Conservation (phyloP, 2,113 vertebrate species). For the Lepisosteus oculatus region DNA sequence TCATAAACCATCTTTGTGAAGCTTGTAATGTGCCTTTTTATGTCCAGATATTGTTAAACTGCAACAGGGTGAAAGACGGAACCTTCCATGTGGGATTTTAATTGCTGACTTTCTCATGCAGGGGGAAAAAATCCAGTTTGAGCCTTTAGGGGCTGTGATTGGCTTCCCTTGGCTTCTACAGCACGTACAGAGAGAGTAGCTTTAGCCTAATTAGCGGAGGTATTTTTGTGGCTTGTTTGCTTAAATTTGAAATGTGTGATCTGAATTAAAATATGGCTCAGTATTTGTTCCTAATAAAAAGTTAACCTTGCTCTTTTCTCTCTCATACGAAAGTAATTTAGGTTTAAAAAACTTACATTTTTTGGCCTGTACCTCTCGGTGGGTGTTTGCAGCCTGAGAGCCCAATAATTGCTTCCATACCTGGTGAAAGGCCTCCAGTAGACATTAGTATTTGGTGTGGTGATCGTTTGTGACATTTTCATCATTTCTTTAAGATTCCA, state of each 20-base stretch:
- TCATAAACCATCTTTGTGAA: neutral
- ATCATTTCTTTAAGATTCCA: conserved; percentile 50
- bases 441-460: conserved; percentile 58
- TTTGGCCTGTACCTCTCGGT: conserved; percentile 62
- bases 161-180: conserved; percentile 22
- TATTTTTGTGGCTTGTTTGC: conserved; percentile 68
- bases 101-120: conserved; percentile 32
- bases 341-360: conserved; percentile 68
- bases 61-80: conserved; percentile 15
- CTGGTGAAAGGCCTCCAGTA: conserved; percentile 66
- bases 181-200: conserved; percentile 42
- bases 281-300: conserved; percentile 74
- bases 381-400: conserved; percentile 78
- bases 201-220: conserved; percentile 63
- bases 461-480: conserved; percentile 57
- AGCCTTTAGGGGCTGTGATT: conserved; percentile 21
- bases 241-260: conserved; percentile 73
- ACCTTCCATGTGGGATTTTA: conserved; percentile 28
- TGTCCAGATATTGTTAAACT: no score
- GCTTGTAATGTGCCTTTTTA: neutral
- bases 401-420: conserved; percentile 95
- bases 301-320: conserved; percentile 67
- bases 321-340: conserved; percentile 80
- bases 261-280: conserved; percentile 74
- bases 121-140: conserved; percentile 11